Evolutionary conservation across 2,888 invertebrate genomes (phyloP).

Genomic region (Agrotis exclamationis): DNA sequence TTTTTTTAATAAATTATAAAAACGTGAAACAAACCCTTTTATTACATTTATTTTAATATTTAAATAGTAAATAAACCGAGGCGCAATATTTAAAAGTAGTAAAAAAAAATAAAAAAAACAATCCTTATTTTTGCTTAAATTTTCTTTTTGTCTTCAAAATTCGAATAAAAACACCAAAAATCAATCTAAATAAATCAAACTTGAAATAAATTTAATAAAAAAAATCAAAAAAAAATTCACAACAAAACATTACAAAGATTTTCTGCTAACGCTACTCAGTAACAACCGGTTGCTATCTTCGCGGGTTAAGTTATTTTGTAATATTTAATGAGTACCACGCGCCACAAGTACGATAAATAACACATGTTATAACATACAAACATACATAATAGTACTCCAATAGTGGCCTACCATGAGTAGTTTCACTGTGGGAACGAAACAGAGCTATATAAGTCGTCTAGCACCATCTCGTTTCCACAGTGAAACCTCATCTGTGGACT

Average conservation of each 20-base stretch:
- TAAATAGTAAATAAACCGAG: not conserved
- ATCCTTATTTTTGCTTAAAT: too few species aligned
- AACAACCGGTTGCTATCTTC: constrained; percentile 37
- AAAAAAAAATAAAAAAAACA: not conserved
- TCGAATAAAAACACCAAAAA: not conserved
- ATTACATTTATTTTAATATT: not conserved
- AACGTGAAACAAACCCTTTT: not conserved
- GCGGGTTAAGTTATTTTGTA: constrained; percentile 39
- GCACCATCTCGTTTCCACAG: too few species aligned
- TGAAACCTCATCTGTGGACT: too few species aligned
- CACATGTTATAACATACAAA: constrained; percentile 17
- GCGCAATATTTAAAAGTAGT: not conserved
- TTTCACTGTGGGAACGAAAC: too few species aligned
- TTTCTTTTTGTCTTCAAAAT: too few species aligned
- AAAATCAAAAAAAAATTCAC: not conserved
- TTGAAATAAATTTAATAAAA: not conserved
- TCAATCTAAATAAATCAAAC: not conserved
- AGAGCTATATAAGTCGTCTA: too few species aligned
- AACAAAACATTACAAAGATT: not conserved
- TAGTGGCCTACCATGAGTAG: too few species aligned
- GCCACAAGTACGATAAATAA: constrained; percentile 12
- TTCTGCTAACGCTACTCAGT: constrained; percentile 33
- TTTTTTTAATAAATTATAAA: too few species aligned
- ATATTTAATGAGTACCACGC: constrained; percentile 37
- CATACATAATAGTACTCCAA: too few species aligned